Evolutionary conservation across 1,140 invertebrate genomes (phyloP).

Genomic region (Drosophila eugracilis): DNA sequence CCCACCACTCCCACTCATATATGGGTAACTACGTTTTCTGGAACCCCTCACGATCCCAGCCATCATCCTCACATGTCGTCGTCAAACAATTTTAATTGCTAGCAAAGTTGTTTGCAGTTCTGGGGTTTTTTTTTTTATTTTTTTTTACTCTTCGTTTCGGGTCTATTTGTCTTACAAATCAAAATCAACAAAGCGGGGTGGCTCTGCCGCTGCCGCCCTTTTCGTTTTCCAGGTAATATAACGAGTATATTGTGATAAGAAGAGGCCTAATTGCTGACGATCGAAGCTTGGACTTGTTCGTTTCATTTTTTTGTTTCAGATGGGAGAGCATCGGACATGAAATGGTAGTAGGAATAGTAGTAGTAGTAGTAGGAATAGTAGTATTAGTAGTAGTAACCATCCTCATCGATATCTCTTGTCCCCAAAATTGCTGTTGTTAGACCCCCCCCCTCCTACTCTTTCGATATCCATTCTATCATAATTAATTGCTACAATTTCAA

Average conservation of each 20-base stretch:
- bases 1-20: neutral
- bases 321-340: constrained; percentile 13
- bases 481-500: constrained; percentile 82
- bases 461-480: constrained; percentile 46
- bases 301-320: no score
- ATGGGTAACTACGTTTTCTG: neutral
- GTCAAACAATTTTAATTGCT: constrained; percentile 80
- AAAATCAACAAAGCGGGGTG: constrained; percentile 49
- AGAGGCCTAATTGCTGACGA: constrained; percentile 43
- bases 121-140: constrained; percentile 13
- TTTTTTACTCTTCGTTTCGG: constrained; percentile 41
- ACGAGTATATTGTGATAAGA: constrained; percentile 23
- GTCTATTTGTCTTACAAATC: constrained; percentile 77
- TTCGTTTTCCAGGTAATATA: constrained; percentile 23
- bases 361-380: no score
- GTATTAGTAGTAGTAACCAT: no score
- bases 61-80: constrained; percentile 42
- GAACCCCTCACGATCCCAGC: neutral
- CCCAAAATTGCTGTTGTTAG: constrained; percentile 52
- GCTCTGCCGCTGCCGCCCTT: constrained; percentile 18
- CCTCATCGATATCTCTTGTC: constrained; percentile 37
- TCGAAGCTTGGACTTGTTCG: constrained; percentile 36
- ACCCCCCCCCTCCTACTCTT: neutral
- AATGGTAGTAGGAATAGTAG: no score
- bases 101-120: constrained; percentile 76